These are phyloP conservation scores for Tridacna crocea DNA, from an alignment of 2,888 invertebrate species.

Conservation along the genomic window DNA sequence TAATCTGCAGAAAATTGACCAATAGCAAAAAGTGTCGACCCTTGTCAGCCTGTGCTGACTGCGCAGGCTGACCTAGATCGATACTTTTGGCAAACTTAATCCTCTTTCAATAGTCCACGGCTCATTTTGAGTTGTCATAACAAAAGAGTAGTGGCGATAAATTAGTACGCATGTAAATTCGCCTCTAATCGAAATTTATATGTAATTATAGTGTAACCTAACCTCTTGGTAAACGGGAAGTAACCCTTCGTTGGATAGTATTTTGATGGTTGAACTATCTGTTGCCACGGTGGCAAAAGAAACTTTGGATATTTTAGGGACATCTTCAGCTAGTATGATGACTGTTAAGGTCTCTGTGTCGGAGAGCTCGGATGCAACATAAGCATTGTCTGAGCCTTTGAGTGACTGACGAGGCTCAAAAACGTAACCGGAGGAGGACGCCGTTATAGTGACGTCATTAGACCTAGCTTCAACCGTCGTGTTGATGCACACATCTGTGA, in stretches of 20 bases:
- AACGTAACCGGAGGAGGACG: conserved; percentile 23
- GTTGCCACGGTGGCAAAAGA: conserved; percentile 24
- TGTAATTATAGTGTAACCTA: not conserved
- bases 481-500: conserved; percentile 27
- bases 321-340: not conserved
- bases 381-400: conserved; percentile 23
- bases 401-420: conserved; percentile 29
- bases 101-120: not conserved
- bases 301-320: conserved; percentile 17
- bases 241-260: conserved; percentile 16
- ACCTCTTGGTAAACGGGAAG: conserved; percentile 33
- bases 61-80: too few species aligned
- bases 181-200: too few species aligned
- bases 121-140: not conserved
- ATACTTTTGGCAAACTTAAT: not conserved
- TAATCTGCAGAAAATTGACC: too few species aligned
- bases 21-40: too few species aligned
- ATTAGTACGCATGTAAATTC: too few species aligned
- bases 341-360: conserved; percentile 21
- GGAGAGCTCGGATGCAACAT: conserved; percentile 23
- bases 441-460: conserved; percentile 10
- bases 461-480: conserved; percentile 6
- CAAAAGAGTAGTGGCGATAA: not conserved
- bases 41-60: too few species aligned
- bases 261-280: conserved; percentile 8